Base-by-base conservation (phyloP, 1,140 invertebrate species). In the Dolichoris vasculosae region DNA sequence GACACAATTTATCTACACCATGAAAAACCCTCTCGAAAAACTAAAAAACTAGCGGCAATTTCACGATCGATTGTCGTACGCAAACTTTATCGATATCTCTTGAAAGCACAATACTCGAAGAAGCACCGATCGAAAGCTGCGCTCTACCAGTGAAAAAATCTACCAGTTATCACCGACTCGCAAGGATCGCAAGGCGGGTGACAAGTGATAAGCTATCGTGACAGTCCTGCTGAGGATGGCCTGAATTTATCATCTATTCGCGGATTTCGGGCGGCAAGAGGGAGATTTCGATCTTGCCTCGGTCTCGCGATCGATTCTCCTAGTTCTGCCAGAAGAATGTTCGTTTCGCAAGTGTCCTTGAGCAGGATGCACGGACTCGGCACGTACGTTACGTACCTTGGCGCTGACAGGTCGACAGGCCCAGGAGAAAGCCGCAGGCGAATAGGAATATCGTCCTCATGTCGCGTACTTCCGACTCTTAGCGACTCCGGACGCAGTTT, bases 381-480 rank as follows among this genome's bases (percentile, higher is more conserved):
- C 30, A 20, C 3, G 80, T 55, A 38, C 9, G 46, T 35, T 79
- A 76, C 55, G 40, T 77, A 83, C 82, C 82, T 83, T 83, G 38
- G 20, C 71, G 32, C 82, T 83, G 82, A 77, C 82, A 83, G 55
- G 73, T 77, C 38, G 73, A 63, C 17, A 55, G 75, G 9, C 75
- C 82, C 40, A 78, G 59, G n/a, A 84, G 59, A 9, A 64, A 43
- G 17, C n/a, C 71, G n/a, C 38, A 64, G 9, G 59, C 51, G 20
- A 78, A 20, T 7, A 67, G 13, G 9, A 76, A 23, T 6, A 55
- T 0, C 8, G 38, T 6, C 59, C 75, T 64, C 75, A 59, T 77
- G 59, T 26, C 59, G 46, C 55, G 40, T 17, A 32, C 82, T 46
- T 76, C 80, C 69, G 35, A 32, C 32, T 32, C 26, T 30, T 32